phyloP scores from a whole-genome alignment of 2,113 vertebrate genomes.

The Propithecus coquereli region DNA sequence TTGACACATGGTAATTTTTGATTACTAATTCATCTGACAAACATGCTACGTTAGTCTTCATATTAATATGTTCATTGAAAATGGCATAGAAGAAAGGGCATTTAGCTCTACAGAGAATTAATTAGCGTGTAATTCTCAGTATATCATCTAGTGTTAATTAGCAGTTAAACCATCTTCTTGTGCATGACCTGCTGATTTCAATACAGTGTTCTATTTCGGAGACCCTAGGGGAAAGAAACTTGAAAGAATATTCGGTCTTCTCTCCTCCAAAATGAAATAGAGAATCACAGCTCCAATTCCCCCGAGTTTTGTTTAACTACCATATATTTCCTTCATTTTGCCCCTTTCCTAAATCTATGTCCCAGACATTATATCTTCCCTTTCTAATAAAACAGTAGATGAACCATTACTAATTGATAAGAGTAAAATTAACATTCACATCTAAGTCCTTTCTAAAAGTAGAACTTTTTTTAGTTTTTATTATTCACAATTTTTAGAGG shows the following conservation, averaged over 20 bases:
- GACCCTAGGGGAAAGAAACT: conserved; percentile 59
- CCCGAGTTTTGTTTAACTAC: conserved; percentile 12
- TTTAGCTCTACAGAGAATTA: conserved; percentile 76
- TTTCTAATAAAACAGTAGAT: background rate
- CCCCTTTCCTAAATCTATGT: background rate
- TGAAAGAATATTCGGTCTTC: conserved; percentile 59
- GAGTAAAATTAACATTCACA: background rate
- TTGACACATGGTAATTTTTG: conserved; percentile 48
- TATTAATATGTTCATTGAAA: conserved; percentile 75
- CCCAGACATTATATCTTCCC: background rate
- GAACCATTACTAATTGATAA: background rate
- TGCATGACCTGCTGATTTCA: conserved; percentile 78
- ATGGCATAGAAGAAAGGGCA: conserved; percentile 72
- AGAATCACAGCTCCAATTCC: conserved; percentile 1
- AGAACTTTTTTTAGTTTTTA: background rate
- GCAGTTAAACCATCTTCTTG: conserved; percentile 75
- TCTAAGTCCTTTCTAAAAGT: background rate
- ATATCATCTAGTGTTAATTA: conserved; percentile 80
- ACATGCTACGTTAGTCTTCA: conserved; percentile 61
- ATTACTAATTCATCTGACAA: conserved; percentile 73
- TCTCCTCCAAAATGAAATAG: conserved; percentile 49
- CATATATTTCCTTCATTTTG: conserved; percentile 41
- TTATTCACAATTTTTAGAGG: background rate
- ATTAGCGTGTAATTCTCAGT: conserved; percentile 81
- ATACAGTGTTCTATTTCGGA: conserved; percentile 67